Conservation (phyloP, 2,797 vertebrate genomes). For the Enteromius trimaculatus region DNA sequence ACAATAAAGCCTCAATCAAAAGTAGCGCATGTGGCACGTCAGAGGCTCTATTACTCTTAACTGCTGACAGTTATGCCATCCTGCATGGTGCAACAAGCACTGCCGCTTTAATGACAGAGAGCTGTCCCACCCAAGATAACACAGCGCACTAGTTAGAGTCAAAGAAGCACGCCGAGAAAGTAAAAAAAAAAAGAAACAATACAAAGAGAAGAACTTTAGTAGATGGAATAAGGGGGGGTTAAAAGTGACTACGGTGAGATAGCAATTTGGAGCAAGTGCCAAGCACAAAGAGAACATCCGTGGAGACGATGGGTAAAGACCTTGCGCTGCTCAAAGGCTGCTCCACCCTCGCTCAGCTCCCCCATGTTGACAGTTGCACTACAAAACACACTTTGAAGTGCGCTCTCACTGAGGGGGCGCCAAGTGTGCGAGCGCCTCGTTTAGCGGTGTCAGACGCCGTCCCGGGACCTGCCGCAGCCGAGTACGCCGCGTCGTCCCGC, state of each 20-base stretch:
- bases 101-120: constrained; percentile 58
- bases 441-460: constrained; percentile 77
- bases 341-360: constrained; percentile 74
- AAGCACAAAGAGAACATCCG: constrained; percentile 75
- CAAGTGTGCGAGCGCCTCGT: constrained; percentile 69
- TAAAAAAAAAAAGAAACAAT: constrained; percentile 70
- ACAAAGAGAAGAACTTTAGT: constrained; percentile 64
- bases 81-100: constrained; percentile 49
- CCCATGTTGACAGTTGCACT: constrained; percentile 82
- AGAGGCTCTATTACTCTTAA: constrained; percentile 74
- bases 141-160: constrained; percentile 73
- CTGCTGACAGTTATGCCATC: constrained; percentile 77
- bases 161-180: constrained; percentile 71
- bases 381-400: constrained; percentile 82
- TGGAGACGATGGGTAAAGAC: constrained; percentile 78
- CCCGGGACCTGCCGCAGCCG: constrained; percentile 71
- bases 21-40: constrained; percentile 67
- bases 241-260: constrained; percentile 56
- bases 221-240: constrained; percentile 55
- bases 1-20: constrained; percentile 78
- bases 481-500: constrained; percentile 66
- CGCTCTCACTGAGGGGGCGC: constrained; percentile 69
- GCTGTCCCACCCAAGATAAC: constrained; percentile 62
- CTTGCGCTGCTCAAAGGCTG: constrained; percentile 78
- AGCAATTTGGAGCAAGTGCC: constrained; percentile 77